Percentiles rank a stretch among this genome's conserved stretches.
Conservation (phyloP, 2,888 invertebrate genomes). For the Heliconius ismenius region DNA sequence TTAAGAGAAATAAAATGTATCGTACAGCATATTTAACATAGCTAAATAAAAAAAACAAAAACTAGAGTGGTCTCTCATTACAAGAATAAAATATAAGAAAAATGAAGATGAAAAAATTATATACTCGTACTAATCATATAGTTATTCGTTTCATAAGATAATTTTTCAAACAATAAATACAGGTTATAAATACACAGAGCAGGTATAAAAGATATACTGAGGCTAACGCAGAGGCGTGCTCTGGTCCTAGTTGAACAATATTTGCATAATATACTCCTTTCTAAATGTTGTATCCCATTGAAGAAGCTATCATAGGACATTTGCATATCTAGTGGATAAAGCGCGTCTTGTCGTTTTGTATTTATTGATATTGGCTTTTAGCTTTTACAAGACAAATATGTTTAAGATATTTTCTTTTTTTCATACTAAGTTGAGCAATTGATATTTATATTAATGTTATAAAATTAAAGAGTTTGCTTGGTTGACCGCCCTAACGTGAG, state of each 20-base stretch:
- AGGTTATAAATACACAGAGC: conserved; percentile 3
- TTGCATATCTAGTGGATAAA: conserved; percentile 16
- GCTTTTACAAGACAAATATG: conserved; percentile 9
- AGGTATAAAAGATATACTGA: conserved; percentile 3
- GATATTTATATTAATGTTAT: not conserved
- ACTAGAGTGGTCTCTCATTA: not conserved
- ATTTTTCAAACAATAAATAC: conserved; percentile 15
- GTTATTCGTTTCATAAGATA: conserved; percentile 6
- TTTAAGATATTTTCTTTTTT: not conserved
- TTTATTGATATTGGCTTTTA: conserved; percentile 4
- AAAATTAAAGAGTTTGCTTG: not conserved
- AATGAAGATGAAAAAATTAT: conserved; percentile 5
- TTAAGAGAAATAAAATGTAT: no score
- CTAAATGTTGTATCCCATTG: conserved; percentile 25
- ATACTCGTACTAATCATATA: not conserved
- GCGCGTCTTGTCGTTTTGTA: conserved; percentile 6
- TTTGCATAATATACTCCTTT: conserved; percentile 25
- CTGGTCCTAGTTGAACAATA: not conserved
- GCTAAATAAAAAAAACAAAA: no score
- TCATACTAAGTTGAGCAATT: not conserved
- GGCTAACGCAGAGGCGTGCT: conserved; percentile 12
- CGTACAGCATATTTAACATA: no score
- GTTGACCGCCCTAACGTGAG: not conserved
- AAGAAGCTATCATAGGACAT: conserved; percentile 21
- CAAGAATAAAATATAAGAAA: not conserved